Conservation (phyloP, 1,140 invertebrate species). For the Acromyrmex echinatior region DNA sequence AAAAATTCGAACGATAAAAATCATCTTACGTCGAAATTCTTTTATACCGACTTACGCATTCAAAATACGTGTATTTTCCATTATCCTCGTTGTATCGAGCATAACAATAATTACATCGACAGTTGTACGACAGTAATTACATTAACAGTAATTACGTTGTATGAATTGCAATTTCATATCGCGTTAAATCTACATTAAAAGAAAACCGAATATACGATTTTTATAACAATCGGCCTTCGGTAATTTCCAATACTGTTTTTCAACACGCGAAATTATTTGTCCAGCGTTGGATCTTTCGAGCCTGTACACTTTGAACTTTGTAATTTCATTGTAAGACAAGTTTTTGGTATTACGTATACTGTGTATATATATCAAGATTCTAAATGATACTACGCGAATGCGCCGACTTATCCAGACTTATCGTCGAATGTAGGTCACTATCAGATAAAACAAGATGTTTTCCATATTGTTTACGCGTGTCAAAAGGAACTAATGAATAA, state of each 20-base stretch:
- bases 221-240: not conserved
- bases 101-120: slow-evolving; percentile 14
- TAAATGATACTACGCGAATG: not conserved
- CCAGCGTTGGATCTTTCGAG: not conserved
- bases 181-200: not conserved
- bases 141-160: slow-evolving; percentile 1
- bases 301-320: slow-evolving; percentile 24
- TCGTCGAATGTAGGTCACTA: not conserved
- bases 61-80: not conserved
- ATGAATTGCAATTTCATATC: not conserved
- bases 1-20: not conserved
- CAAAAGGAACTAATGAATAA: not conserved
- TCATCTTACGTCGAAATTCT: slow-evolving; percentile 7
- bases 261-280: not conserved
- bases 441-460: not conserved
- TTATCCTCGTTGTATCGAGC: not conserved
- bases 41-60: not conserved
- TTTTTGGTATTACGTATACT: not conserved
- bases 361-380: slow-evolving; percentile 11
- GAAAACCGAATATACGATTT: slow-evolving; percentile 30
- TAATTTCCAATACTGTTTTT: slow-evolving; percentile 7
- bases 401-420: not conserved
- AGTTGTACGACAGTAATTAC: not conserved
- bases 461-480: not conserved
- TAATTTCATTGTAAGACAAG: slow-evolving; percentile 3